Evolutionary conservation across 2,888 invertebrate genomes (phyloP).

Genomic region (Orthonychiurus folsomi): DNA sequence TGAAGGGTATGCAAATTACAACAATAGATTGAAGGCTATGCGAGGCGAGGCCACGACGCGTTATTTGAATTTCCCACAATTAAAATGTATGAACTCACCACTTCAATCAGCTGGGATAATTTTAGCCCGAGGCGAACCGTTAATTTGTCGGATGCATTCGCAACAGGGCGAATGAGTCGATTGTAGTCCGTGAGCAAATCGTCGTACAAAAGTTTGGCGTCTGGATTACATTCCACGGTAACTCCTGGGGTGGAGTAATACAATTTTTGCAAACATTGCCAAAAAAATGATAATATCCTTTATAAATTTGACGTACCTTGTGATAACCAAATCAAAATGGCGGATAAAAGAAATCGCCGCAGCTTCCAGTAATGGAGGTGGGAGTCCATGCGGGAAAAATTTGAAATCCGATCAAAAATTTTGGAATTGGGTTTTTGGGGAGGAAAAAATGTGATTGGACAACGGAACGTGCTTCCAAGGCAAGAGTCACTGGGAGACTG

Average conservation of each 20-base stretch:
- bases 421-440: neutral
- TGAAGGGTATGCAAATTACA: no score
- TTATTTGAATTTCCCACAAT: no score
- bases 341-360: neutral
- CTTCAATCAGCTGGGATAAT: slow-evolving; percentile 77
- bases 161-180: slow-evolving; percentile 83
- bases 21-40: no score
- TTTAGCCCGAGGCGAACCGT: slow-evolving; percentile 85
- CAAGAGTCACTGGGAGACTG: neutral
- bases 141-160: slow-evolving; percentile 82
- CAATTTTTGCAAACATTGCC: no score
- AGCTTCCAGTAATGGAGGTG: neutral
- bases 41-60: no score
- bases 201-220: slow-evolving; percentile 89
- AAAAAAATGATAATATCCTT: no score
- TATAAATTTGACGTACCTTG: neutral
- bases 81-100: no score
- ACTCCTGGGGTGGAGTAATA: slow-evolving; percentile 2
- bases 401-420: no score
- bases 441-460: neutral
- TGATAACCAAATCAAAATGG: neutral
- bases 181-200: slow-evolving; percentile 93
- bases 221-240: slow-evolving; percentile 71
- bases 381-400: neutral
- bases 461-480: neutral